Base-by-base conservation (phyloP, 1,140 invertebrate genomes). In the Nebria ingens region DNA sequence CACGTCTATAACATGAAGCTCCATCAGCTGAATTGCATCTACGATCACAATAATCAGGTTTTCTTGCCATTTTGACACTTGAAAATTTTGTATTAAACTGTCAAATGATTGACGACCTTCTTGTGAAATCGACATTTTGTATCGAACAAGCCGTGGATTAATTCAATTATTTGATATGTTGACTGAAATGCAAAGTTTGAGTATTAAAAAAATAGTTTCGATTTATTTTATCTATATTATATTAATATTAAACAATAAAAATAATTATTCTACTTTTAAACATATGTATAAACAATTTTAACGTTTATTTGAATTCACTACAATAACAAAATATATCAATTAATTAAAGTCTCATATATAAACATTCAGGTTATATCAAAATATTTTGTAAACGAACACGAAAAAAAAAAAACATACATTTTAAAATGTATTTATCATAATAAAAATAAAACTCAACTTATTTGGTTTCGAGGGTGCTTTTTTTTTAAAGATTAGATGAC, bases 231-330 rank as follows among this genome's bases (percentile, higher is more conserved):
- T 34, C n/a, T n/a, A n/a, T n/a, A n/a, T n/a, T n/a, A n/a, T n/a
- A n/a, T n/a, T n/a, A n/a, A n/a, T n/a, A n/a, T 12, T 45, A 45
- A 45, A 45, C 40, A 45, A 45, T 45, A 45, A 45, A 45, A 45
- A 45, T 45, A 45, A 45, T 3, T 45, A 34, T 9, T 9, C 15
- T 45, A n/a, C n/a, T 45, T 4, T 11, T 6, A 45, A 45, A 45
- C 40, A 45, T 11, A 11, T 45, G 9, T 45, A 45, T 45, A 45
- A 45, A 45, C 40, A 45, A 12, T 45, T 45, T 45, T 45, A 45
- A 45, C 40, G 40, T 45, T 45, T 9, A 45, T 34, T 34, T n/a
- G n/a, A 34, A 9, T 9, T 34, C 6, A 34, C 25, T 34, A 34
- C 25, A 34, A 34, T n/a, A n/a, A n/a, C n/a, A n/a, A n/a, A n/a